A percentile compares a stretch with the other conserved stretches of the same genome.
phyloP scores from a whole-genome alignment of 2,113 vertebrate species.

The Pseudorectes ferrugineus region DNA sequence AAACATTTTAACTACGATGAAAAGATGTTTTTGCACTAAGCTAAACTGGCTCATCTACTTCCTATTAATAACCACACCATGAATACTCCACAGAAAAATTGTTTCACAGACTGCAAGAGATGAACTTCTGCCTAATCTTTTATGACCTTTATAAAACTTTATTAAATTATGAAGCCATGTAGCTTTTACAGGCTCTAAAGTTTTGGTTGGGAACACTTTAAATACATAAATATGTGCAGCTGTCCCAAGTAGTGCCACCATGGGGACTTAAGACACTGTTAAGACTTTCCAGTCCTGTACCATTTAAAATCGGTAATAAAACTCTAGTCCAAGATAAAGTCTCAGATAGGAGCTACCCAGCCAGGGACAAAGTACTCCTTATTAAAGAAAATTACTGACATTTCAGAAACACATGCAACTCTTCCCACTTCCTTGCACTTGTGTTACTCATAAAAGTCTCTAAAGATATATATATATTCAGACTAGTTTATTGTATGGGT shows the following conservation, averaged over 20 bases:
- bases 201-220: constrained; percentile 26
- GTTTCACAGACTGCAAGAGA: neutral
- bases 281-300: constrained; percentile 7
- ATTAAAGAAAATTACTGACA: neutral
- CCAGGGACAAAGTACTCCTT: neutral
- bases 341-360: neutral
- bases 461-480: neutral
- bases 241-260: constrained; percentile 4
- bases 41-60: neutral
- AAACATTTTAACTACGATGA: neutral
- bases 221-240: neutral
- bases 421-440: neutral
- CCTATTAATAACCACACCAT: neutral
- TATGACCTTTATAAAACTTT: constrained; percentile 41
- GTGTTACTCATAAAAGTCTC: neutral
- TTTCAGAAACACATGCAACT: neutral
- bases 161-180: constrained; percentile 35
- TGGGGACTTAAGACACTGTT: neutral
- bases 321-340: constrained; percentile 33
- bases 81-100: neutral
- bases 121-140: constrained; percentile 29
- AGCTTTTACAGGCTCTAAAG: neutral
- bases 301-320: constrained; percentile 9
- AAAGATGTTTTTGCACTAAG: neutral
- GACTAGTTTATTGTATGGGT: neutral